phyloP scores from a whole-genome alignment of 2,888 invertebrate genomes.

The Netelia inedita region DNA sequence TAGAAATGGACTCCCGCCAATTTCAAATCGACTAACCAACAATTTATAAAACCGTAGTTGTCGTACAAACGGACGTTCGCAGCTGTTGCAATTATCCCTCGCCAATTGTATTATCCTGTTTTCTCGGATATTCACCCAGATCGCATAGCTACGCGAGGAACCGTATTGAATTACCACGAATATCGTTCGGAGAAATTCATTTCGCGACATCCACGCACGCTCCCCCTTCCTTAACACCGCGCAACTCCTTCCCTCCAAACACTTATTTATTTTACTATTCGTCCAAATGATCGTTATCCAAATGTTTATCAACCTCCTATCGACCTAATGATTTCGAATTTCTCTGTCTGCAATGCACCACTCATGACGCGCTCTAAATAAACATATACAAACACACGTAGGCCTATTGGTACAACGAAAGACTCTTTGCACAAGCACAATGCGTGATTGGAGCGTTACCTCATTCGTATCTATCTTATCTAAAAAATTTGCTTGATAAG shows the following conservation, averaged over 20 bases:
- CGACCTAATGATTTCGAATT: too few species aligned
- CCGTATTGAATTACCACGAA: conserved; percentile 50
- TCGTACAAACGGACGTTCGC: neutral
- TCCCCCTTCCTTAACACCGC: neutral
- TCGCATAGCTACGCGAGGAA: conserved; percentile 16
- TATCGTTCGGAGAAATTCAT: conserved; percentile 3
- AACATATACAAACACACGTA: conserved; percentile 7
- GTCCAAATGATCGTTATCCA: neutral
- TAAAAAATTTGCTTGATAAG: conserved; percentile 47
- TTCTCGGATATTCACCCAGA: conserved; percentile 17
- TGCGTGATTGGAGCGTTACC: conserved; percentile 58
- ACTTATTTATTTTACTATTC: neutral
- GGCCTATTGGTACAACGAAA: neutral
- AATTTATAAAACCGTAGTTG: neutral
- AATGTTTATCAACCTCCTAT: too few species aligned
- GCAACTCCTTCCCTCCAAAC: neutral
- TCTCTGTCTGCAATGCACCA: conserved; percentile 55
- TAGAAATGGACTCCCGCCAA: conserved; percentile 1
- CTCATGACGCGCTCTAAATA: conserved; percentile 34
- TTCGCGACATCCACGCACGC: neutral
- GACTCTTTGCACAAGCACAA: conserved; percentile 45
- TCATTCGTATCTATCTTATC: conserved; percentile 62
- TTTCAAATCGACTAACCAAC: conserved; percentile 34
- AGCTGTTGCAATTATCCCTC: conserved; percentile 50
- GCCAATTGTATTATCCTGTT: conserved; percentile 48